Evolutionary conservation across 2,113 vertebrate species (phyloP).

Genomic region (Pseudopodoces humilis): DNA sequence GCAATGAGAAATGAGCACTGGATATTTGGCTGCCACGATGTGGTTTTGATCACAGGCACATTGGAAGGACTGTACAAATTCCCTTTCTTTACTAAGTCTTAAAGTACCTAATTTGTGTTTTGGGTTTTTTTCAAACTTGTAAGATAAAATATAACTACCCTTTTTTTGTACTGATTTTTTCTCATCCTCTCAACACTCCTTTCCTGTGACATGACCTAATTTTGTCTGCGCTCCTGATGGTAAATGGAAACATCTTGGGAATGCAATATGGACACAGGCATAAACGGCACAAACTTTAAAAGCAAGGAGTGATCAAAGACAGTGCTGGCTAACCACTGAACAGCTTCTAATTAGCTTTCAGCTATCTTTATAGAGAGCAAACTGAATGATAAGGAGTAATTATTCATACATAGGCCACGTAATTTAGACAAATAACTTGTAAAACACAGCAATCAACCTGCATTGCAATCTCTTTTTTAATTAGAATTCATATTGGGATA

Average conservation of each 20-base stretch:
- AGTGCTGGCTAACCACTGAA: slow-evolving; percentile 14
- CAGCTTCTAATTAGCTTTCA: slow-evolving; percentile 55
- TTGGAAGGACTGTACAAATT: slow-evolving; percentile 6
- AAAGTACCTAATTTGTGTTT: background rate
- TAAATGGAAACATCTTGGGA: slow-evolving; percentile 53
- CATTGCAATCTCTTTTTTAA: background rate
- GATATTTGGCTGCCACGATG: slow-evolving; percentile 28
- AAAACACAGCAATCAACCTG: background rate
- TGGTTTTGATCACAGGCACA: slow-evolving; percentile 12
- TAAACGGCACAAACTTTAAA: slow-evolving; percentile 31
- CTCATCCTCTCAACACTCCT: background rate
- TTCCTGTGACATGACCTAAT: slow-evolving; percentile 4
- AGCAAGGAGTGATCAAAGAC: slow-evolving; percentile 51
- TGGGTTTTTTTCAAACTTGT: background rate
- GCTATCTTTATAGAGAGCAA: slow-evolving; percentile 30
- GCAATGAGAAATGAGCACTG: background rate
- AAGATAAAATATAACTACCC: background rate
- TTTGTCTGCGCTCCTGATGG: background rate
- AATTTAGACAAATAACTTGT: slow-evolving; percentile 59
- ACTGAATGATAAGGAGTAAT: slow-evolving; percentile 31
- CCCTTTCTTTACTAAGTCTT: background rate
- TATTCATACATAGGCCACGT: background rate
- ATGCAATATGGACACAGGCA: background rate
- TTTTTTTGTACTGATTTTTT: background rate
- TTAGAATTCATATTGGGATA: background rate